A percentile compares a stretch with the other conserved stretches of the same genome.
Evolutionary conservation across 2,888 invertebrate genomes (phyloP).

Genomic region (Ashinkailepas kermadecensis): DNA sequence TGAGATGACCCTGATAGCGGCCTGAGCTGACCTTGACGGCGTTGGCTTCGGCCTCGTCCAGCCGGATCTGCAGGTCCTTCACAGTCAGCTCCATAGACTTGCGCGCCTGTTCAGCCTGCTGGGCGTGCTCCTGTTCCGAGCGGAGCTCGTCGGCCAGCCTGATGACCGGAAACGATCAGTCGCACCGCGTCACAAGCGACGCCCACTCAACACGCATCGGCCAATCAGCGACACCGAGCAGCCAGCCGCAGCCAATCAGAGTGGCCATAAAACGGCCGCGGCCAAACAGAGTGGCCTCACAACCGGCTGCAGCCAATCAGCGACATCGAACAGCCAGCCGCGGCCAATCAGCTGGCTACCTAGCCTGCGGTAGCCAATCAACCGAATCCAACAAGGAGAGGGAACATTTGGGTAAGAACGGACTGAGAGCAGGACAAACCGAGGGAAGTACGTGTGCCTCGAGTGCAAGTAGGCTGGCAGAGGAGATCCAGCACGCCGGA

Average conservation of each 20-base stretch:
- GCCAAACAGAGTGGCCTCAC: not conserved
- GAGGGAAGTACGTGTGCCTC: too few relatives aligned
- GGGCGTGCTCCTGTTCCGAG: constrained; percentile 97
- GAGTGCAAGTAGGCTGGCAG: too few relatives aligned
- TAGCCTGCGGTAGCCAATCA: too few relatives aligned
- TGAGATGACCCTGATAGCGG: constrained; percentile 38
- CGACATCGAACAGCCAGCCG: too few relatives aligned
- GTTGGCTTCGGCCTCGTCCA: constrained; percentile 52
- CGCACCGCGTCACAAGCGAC: not conserved
- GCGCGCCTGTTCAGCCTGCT: constrained; percentile 95
- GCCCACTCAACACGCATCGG: not conserved
- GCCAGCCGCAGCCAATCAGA: too few relatives aligned
- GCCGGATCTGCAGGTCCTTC: constrained; percentile 81
- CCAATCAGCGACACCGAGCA: not conserved
- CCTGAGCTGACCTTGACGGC: constrained; percentile 46
- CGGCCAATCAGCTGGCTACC: too few relatives aligned
- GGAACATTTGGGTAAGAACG: too few relatives aligned
- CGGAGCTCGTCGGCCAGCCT: constrained; percentile 83
- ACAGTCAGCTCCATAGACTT: constrained; percentile 96
- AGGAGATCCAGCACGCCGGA: too few relatives aligned
- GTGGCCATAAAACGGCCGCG: too few relatives aligned
- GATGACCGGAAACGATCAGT: not conserved
- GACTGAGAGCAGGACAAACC: too few relatives aligned
- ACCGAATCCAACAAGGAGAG: too few relatives aligned
- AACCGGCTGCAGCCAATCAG: not conserved